Evolutionary conservation across 2,888 invertebrate genomes (phyloP).

Genomic region (Aphodius sticticus): DNA sequence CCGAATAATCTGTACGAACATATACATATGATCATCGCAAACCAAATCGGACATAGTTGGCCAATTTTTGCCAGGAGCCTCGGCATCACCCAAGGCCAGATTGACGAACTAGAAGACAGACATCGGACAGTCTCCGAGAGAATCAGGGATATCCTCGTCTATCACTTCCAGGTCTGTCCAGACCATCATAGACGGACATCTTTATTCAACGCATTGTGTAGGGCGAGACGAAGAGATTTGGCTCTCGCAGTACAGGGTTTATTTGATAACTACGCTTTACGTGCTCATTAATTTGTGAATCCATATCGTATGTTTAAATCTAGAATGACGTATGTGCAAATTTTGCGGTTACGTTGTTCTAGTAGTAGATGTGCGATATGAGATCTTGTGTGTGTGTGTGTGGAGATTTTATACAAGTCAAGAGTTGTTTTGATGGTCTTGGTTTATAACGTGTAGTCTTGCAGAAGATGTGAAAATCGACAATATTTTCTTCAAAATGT

Average conservation of each 20-base stretch:
- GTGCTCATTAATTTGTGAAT: not conserved
- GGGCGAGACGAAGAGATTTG: constrained; percentile 51
- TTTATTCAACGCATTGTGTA: constrained; percentile 47
- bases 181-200: constrained; percentile 41
- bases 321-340: too few species aligned
- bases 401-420: too few species aligned
- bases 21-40: constrained; percentile 43
- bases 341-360: too few species aligned
- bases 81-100: constrained; percentile 48
- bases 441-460: too few species aligned
- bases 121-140: constrained; percentile 42
- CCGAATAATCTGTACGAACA: constrained; percentile 32
- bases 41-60: constrained; percentile 53
- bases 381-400: too few species aligned
- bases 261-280: not conserved
- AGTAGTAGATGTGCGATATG: too few species aligned
- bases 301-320: too few species aligned
- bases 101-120: constrained; percentile 49
- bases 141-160: constrained; percentile 44
- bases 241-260: constrained; percentile 36
- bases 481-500: too few species aligned
- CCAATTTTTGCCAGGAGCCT: constrained; percentile 51
- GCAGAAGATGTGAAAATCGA: too few species aligned
- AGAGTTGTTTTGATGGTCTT: too few species aligned
- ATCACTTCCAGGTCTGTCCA: constrained; percentile 45